A percentile compares a stretch with the other conserved stretches of the same genome.
These are phyloP conservation scores for Hymenopus coronatus DNA, from an alignment of 2,888 invertebrate genomes.

Conservation along the genomic window DNA sequence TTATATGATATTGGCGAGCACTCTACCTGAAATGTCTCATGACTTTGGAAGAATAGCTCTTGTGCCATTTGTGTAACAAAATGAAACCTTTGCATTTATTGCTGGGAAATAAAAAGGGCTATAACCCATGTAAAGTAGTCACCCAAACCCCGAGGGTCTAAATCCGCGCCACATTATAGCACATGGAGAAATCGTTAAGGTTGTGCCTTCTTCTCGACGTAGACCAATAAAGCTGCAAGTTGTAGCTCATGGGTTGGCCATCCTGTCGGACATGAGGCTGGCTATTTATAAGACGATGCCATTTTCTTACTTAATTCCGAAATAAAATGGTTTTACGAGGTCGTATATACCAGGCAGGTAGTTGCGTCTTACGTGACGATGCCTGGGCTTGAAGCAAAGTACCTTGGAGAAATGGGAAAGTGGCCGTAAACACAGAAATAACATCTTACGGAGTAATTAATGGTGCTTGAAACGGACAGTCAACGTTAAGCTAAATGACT, in stretches of 20 bases:
- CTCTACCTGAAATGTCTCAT: too few species aligned
- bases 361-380: not conserved
- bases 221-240: not conserved
- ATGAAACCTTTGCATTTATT: too few species aligned
- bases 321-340: not conserved
- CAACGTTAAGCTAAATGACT: too few species aligned
- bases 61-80: too few species aligned
- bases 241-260: not conserved
- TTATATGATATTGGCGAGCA: too few species aligned
- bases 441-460: too few species aligned
- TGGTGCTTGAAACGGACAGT: too few species aligned
- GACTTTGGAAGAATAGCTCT: too few species aligned
- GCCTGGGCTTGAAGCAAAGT: not conserved
- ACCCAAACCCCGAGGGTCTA: not conserved
- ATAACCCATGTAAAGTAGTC: too few species aligned
- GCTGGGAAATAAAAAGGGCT: too few species aligned
- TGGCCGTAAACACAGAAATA: too few species aligned
- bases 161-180: not conserved
- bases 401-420: not conserved
- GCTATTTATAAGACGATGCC: too few species aligned
- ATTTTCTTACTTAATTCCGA: not conserved
- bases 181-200: not conserved
- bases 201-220: not conserved
- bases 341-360: not conserved
- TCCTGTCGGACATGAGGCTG: not conserved